A percentile compares a stretch with the other conserved stretches of the same genome.
Evolutionary conservation across 2,888 invertebrate species (phyloP).

Genomic region (Drosophila suboccidentalis): DNA sequence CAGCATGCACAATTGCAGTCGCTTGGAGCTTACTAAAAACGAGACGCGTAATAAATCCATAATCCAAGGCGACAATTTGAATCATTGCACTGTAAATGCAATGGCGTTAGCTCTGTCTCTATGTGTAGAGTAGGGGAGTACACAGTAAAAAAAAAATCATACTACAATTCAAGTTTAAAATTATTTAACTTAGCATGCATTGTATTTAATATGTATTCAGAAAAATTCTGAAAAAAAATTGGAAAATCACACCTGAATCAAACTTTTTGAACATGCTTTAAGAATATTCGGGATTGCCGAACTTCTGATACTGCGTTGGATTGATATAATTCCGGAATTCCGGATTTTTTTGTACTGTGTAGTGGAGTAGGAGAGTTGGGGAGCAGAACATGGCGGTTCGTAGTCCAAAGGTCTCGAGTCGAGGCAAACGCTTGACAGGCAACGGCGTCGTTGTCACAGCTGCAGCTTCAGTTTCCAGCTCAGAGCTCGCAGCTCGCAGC

Average conservation of each 20-base stretch:
- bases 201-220: too few species aligned
- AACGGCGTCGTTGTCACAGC: slow-evolving; percentile 57
- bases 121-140: background rate
- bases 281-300: too few species aligned
- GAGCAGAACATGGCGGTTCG: background rate
- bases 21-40: slow-evolving; percentile 72
- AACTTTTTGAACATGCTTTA: too few species aligned
- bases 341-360: background rate
- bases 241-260: too few species aligned
- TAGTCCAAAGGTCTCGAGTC: slow-evolving; percentile 40
- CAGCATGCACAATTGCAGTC: slow-evolving; percentile 79
- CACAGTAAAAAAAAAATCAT: too few species aligned
- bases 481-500: slow-evolving; percentile 27
- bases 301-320: too few species aligned
- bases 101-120: background rate
- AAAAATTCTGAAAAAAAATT: too few species aligned
- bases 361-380: background rate
- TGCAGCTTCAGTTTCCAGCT: slow-evolving; percentile 39
- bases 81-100: slow-evolving; percentile 76
- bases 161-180: too few species aligned
- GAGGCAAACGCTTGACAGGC: slow-evolving; percentile 50
- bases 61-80: slow-evolving; percentile 81
- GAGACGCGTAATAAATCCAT: slow-evolving; percentile 81
- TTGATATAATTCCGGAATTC: too few species aligned
- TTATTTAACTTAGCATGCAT: too few species aligned